Base-by-base conservation (phyloP, 2,113 vertebrate species). In the Calyptomena viridis region DNA sequence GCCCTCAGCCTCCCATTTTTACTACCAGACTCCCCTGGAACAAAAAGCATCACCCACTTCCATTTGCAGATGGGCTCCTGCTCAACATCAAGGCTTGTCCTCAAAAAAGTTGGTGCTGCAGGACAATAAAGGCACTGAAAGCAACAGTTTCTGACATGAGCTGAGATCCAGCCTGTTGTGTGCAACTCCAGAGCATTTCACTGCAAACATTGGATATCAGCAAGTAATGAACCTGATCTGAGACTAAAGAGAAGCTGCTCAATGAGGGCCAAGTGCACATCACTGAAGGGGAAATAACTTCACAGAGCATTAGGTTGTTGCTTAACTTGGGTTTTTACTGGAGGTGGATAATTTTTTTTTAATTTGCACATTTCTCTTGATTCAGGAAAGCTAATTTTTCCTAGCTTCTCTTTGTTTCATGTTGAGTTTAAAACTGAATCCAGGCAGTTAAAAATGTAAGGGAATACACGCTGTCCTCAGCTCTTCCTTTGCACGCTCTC, bases 291-390 rank as follows among this genome's bases (percentile, higher is more conserved):
- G 67, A 95, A 92, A 92, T 23, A 79, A 58, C 44, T 91, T 88
- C 75, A 68, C 75, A 86, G 56, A 87, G 90, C 73, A 27, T n/a
- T 47, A 62, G 50, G 68, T 12, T 87, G 55, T 69, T 96, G 81
- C 94, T 91, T 88, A 85, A 94, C 33, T 85, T 40, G 62, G 73
- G 88, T 37, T 93, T 97, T 95, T 72, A 47, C 72, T 68, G 75
- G 87, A 85, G 69, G 68, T 88, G 46, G 64, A 78, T 58, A 11
- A 27, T 56, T 80, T 88, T 69, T 84, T 92, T 71, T 60, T 66
- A 31, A 49, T 81, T 87, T 62, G 40, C 19, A 42, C 42, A 4
- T 78, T 72, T 50, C 39, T 30, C 59, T 79, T 39, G 68, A 55
- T 83, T 87, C 0, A 1, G 40, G 86, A 46, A 59, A 28, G 56